Evolutionary conservation across 2,113 vertebrate genomes (phyloP).

Genomic region (Dromas ardeola): DNA sequence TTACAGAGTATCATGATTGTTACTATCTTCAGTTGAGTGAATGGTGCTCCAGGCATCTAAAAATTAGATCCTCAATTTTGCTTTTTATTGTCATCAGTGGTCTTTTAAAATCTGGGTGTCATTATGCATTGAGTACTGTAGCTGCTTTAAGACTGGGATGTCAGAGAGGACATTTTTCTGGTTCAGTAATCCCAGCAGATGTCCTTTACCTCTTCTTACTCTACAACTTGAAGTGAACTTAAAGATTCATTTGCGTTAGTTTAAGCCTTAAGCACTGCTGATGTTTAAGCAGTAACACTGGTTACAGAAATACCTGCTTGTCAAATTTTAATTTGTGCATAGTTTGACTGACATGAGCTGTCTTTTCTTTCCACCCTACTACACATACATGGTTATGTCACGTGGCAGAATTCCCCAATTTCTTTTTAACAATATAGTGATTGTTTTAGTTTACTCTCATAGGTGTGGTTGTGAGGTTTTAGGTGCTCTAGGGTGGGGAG

Average conservation of each 20-base stretch:
- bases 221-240: neutral
- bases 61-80: neutral
- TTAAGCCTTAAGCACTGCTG: neutral
- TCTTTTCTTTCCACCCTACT: neutral
- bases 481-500: neutral
- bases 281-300: neutral
- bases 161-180: neutral
- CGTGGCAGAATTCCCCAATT: neutral
- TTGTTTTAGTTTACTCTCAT: neutral
- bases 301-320: neutral
- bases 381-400: neutral
- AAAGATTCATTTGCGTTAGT: neutral
- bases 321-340: neutral
- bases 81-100: neutral
- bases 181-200: neutral
- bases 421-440: neutral
- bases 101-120: neutral
- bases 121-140: neutral
- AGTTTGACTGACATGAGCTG: neutral
- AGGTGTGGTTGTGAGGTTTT: neutral
- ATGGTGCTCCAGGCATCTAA: neutral
- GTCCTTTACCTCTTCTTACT: neutral
- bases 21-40: neutral
- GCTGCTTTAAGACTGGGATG: neutral
- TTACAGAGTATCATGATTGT: neutral